These are phyloP conservation scores for Varanus komodoensis DNA, from an alignment of 2,113 vertebrate genomes.

Conservation along the genomic window DNA sequence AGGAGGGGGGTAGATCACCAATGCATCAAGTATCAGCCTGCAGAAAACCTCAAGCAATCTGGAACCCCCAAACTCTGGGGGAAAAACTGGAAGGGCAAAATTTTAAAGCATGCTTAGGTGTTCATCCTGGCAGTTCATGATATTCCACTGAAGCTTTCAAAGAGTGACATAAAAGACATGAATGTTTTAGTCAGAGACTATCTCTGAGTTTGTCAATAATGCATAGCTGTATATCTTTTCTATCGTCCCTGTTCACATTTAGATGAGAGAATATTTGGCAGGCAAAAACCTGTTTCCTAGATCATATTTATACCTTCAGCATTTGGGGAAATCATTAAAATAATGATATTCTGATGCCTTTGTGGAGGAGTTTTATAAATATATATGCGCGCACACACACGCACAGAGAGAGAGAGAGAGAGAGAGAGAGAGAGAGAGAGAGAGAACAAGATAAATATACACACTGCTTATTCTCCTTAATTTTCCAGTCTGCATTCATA, in stretches of 20 bases:
- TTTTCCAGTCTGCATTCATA: neutral
- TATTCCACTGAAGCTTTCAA: neutral
- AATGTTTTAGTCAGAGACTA: neutral
- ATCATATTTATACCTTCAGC: constrained; percentile 5
- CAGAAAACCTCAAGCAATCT: neutral
- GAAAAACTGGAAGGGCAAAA: neutral
- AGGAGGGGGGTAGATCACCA: neutral
- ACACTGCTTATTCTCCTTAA: neutral
- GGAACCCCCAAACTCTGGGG: too few species aligned
- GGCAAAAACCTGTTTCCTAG: constrained; percentile 12
- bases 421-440: neutral
- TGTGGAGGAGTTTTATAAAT: neutral
- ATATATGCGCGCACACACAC: too few species aligned
- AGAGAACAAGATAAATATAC: accelerated
- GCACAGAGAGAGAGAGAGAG: too few species aligned
- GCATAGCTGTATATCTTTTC: neutral
- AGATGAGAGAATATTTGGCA: neutral
- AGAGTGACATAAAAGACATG: neutral
- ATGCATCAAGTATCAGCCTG: neutral
- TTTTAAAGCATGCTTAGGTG: too few species aligned
- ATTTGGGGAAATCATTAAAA: constrained; percentile 10
- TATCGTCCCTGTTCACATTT: neutral
- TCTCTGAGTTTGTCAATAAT: neutral
- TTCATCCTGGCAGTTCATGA: neutral
- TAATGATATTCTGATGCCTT: constrained; percentile 3